Percentiles rank a stretch among this genome's conserved stretches.
phyloP scores from a whole-genome alignment of 2,888 invertebrate species.

The Perizoma affinitatum region DNA sequence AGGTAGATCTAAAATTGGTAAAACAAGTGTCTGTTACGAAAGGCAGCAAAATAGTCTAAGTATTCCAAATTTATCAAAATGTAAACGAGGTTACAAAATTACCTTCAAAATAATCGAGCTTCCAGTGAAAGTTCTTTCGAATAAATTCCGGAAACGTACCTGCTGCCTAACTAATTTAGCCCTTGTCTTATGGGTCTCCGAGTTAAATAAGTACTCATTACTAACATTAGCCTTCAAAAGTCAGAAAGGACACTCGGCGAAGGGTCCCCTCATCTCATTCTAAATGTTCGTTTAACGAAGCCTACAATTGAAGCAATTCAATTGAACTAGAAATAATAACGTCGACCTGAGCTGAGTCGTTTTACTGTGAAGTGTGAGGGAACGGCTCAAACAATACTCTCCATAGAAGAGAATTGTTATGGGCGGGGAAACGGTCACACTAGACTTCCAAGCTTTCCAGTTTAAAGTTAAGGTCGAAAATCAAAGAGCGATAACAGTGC shows the following conservation, averaged over 20 bases:
- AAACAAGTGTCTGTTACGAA: no score
- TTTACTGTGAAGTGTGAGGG: constrained; percentile 59
- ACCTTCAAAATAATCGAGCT: constrained; percentile 8
- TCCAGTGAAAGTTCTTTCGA: constrained; percentile 4
- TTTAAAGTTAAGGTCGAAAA: constrained; percentile 49
- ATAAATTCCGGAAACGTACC: constrained; percentile 21
- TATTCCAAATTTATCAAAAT: not conserved
- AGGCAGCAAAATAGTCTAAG: no score
- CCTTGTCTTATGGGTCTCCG: constrained; percentile 26
- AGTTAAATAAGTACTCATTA: constrained; percentile 37
- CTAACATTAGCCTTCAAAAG: constrained; percentile 31
- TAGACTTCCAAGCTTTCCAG: constrained; percentile 47
- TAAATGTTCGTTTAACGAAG: constrained; percentile 49
- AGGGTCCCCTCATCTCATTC: constrained; percentile 30
- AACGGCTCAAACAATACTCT: constrained; percentile 65
- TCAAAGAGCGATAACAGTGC: constrained; percentile 44
- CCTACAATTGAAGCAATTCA: constrained; percentile 54
- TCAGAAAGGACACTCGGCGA: constrained; percentile 33
- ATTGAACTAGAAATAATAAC: constrained; percentile 62
- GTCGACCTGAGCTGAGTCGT: constrained; percentile 52
- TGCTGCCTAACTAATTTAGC: constrained; percentile 12
- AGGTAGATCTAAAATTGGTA: no score
- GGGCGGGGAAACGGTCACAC: constrained; percentile 39
- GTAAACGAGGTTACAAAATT: constrained; percentile 3
- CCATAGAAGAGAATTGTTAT: constrained; percentile 56